Conservation (phyloP, 2,113 vertebrate species). For the Xiphophorus maculatus region DNA sequence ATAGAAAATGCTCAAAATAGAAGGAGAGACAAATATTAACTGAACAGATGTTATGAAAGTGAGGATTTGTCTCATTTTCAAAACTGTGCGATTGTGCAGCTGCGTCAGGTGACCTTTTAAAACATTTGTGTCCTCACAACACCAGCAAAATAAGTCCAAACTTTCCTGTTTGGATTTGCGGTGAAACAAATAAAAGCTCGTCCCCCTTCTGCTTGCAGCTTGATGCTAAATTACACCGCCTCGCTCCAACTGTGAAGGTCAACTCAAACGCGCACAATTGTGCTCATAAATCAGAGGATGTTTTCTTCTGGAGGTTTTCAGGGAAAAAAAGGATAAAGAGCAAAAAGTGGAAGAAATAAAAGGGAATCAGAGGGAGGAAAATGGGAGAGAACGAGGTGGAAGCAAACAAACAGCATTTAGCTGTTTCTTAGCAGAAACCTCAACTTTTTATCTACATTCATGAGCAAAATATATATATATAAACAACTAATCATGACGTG, state of each 20-base stretch:
- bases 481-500: not conserved
- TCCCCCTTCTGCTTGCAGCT: not conserved
- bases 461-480: not conserved
- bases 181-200: not conserved
- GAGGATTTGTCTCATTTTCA: no score
- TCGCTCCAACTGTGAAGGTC: conserved; percentile 25
- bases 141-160: no score
- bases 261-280: conserved; percentile 6
- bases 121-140: no score
- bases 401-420: conserved; percentile 14
- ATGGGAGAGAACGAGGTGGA: no score
- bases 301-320: conserved; percentile 6
- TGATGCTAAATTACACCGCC: conserved; percentile 21
- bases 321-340: not conserved
- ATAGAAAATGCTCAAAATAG: no score
- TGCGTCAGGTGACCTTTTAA: no score
- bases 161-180: no score
- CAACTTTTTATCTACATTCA: not conserved
- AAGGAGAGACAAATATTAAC: no score
- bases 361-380: conserved; percentile 4
- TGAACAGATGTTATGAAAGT: no score
- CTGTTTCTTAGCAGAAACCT: not conserved
- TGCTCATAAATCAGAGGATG: conserved; percentile 4
- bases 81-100: no score
- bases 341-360: conserved; percentile 1